Conservation (phyloP, 2,888 invertebrate species). For the Micropterix aruncella region DNA sequence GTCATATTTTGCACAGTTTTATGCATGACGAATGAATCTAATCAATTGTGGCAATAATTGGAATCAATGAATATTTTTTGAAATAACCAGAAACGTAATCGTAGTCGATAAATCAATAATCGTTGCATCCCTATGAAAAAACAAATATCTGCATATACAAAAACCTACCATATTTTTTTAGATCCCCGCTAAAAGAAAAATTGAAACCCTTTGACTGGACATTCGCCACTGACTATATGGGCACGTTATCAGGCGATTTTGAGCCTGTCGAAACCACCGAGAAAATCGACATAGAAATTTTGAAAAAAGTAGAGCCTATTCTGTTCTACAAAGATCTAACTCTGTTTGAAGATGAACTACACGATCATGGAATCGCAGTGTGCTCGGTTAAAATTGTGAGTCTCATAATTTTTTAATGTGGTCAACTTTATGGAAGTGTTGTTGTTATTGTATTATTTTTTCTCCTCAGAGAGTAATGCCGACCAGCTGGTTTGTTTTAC, state of each 20-base stretch:
- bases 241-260: conserved; percentile 52
- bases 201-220: conserved; percentile 96
- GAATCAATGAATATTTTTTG: too few relatives aligned
- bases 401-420: conserved; percentile 11
- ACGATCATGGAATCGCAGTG: conserved; percentile 92
- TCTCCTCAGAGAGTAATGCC: conserved; percentile 86
- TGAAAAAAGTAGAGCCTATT: conserved; percentile 84
- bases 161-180: too few relatives aligned
- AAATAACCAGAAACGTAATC: too few relatives aligned
- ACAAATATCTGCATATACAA: too few relatives aligned
- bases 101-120: too few relatives aligned
- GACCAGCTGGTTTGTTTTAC: conserved; percentile 75
- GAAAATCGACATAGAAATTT: conserved; percentile 71
- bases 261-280: conserved; percentile 50
- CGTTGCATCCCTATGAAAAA: too few relatives aligned
- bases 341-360: conserved; percentile 95
- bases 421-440: neutral
- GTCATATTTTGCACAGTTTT: too few relatives aligned
- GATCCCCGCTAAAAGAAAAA: conserved; percentile 63
- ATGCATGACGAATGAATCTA: too few relatives aligned
- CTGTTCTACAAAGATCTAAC: conserved; percentile 88
- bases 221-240: conserved; percentile 84
- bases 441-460: neutral
- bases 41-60: too few relatives aligned
- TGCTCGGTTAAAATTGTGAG: conserved; percentile 88